A percentile compares a stretch with the other conserved stretches of the same genome.
Conservation (phyloP, 2,113 vertebrate species). For the Gracilinanus agilis region DNA sequence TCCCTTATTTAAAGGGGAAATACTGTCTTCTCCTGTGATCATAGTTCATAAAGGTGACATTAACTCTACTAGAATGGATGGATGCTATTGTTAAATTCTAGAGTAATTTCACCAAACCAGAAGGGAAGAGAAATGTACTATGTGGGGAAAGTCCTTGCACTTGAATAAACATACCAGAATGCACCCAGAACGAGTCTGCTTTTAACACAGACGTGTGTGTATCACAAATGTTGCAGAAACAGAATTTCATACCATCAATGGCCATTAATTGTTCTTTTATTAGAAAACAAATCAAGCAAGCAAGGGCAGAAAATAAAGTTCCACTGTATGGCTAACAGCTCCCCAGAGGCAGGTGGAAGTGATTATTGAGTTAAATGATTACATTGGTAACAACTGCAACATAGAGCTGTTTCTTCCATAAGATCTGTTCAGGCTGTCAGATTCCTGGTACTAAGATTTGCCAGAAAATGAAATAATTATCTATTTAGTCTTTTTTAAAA, state of each 20-base stretch:
- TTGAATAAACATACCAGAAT: constrained; percentile 13
- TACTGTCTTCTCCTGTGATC: constrained; percentile 72
- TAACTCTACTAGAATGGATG: constrained; percentile 27
- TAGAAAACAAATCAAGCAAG: constrained; percentile 80
- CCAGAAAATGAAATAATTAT: constrained; percentile 56
- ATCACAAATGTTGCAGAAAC: constrained; percentile 16
- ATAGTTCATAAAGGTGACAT: constrained; percentile 74
- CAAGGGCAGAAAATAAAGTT: constrained; percentile 79
- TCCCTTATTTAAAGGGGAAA: constrained; percentile 70
- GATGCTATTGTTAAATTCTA: background rate
- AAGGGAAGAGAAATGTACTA: constrained; percentile 23
- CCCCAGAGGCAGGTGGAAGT: constrained; percentile 78
- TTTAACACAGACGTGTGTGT: constrained; percentile 8
- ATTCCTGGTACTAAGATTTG: constrained; percentile 55
- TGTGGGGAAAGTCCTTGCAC: background rate
- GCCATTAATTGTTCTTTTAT: constrained; percentile 81
- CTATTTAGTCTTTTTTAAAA: background rate
- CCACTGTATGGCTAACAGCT: constrained; percentile 74
- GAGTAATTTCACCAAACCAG: background rate
- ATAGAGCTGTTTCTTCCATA: constrained; percentile 56
- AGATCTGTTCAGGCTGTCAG: constrained; percentile 70
- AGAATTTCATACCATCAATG: constrained; percentile 58
- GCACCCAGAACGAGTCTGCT: constrained; percentile 29
- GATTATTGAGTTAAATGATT: constrained; percentile 82
- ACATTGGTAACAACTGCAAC: constrained; percentile 75